Conservation (phyloP, 1,140 invertebrate genomes). For the Cyphomyrmex costatus region DNA sequence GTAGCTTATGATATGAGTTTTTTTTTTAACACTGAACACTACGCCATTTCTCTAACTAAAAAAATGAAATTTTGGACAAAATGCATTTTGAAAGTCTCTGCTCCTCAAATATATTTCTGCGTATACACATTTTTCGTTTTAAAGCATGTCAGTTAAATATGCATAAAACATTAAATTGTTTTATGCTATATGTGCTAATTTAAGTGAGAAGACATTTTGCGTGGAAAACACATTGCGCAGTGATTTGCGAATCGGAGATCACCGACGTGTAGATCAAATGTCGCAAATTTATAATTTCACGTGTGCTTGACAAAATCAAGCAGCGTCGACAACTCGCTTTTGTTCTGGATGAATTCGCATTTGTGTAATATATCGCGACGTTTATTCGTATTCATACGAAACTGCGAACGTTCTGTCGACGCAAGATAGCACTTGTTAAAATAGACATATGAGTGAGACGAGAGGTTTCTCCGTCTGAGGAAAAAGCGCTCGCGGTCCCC, state of each 20-base stretch:
- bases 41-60: too few relatives aligned
- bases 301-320: neutral
- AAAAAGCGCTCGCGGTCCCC: constrained; percentile 23
- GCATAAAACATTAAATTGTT: neutral
- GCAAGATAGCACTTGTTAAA: constrained; percentile 39
- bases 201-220: neutral
- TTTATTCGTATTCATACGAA: neutral
- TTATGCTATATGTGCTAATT: neutral
- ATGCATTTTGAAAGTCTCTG: too few relatives aligned
- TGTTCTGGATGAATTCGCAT: neutral
- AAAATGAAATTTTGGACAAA: too few relatives aligned
- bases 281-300: neutral
- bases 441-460: constrained; percentile 1
- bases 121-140: neutral
- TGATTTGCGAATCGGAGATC: neutral
- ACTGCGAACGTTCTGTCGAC: constrained; percentile 1
- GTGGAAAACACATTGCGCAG: neutral
- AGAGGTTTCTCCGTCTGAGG: neutral
- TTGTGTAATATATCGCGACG: neutral
- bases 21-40: too few relatives aligned
- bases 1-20: too few relatives aligned
- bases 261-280: neutral
- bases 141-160: constrained; percentile 3
- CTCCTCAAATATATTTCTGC: neutral
- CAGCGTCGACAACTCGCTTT: neutral